Conservation (phyloP, 2,888 invertebrate species). For the Cartodere bifasciata region DNA sequence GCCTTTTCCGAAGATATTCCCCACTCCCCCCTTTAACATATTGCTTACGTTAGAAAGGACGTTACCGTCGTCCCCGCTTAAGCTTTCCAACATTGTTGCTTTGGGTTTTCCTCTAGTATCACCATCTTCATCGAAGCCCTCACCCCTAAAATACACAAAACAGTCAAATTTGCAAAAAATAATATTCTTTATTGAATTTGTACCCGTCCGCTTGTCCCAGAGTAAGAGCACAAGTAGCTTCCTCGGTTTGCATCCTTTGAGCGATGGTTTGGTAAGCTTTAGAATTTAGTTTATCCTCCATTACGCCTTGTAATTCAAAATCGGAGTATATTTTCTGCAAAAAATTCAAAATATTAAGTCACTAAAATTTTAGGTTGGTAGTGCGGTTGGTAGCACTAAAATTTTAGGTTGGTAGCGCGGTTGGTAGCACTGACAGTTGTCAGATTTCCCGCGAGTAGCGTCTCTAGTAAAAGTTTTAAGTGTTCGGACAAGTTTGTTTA, state of each 20-base stretch:
- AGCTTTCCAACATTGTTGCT: slow-evolving; percentile 45
- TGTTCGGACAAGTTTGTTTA: too few species aligned
- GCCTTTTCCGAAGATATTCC: slow-evolving; percentile 81
- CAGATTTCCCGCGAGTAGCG: too few species aligned
- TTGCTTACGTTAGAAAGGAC: slow-evolving; percentile 68
- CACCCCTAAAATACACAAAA: slow-evolving; percentile 26
- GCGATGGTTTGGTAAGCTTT: slow-evolving; percentile 89
- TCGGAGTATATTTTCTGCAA: slow-evolving; percentile 95
- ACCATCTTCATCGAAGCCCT: slow-evolving; percentile 44
- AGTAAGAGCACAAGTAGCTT: slow-evolving; percentile 82
- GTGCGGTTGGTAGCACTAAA: too few species aligned
- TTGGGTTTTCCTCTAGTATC: slow-evolving; percentile 46
- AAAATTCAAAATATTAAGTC: not conserved
- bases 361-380: too few species aligned
- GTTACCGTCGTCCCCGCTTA: slow-evolving; percentile 60
- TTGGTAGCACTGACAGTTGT: too few species aligned
- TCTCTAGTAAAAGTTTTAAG: too few species aligned
- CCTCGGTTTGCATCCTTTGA: slow-evolving; percentile 91
- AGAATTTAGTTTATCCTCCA: slow-evolving; percentile 92
- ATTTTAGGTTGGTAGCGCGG: too few species aligned
- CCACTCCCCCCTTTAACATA: slow-evolving; percentile 77
- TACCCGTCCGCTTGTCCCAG: slow-evolving; percentile 67
- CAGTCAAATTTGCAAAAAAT: not conserved
- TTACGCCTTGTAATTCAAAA: slow-evolving; percentile 97
- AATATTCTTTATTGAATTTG: too few species aligned